These are phyloP conservation scores for Papio anubis DNA, from an alignment of 2,113 vertebrate species.

Conservation along the genomic window DNA sequence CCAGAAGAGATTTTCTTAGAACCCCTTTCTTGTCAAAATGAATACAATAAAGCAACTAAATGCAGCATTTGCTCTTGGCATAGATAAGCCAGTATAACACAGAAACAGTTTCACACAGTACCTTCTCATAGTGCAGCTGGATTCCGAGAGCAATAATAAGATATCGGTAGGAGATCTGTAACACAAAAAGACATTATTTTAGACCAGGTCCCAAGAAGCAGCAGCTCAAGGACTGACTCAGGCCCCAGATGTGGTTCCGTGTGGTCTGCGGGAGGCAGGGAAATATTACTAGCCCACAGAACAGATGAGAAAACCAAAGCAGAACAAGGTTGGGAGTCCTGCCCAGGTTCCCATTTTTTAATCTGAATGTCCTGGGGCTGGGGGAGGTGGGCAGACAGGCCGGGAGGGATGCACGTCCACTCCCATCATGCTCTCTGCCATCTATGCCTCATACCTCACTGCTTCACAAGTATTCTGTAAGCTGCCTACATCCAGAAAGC, in stretches of 20 bases:
- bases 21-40: conserved; percentile 37
- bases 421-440: neutral
- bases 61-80: neutral
- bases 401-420: fast-evolving
- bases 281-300: neutral
- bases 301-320: neutral
- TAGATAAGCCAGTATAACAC: neutral
- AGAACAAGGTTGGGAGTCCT: neutral
- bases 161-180: conserved; percentile 95
- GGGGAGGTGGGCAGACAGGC: neutral
- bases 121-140: conserved; percentile 95
- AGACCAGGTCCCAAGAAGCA: conserved; percentile 27
- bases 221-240: neutral
- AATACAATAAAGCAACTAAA: conserved; percentile 30
- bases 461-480: neutral
- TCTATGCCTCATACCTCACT: neutral
- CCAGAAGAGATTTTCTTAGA: neutral
- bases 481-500: neutral
- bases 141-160: conserved; percentile 96
- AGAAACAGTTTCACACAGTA: conserved; percentile 75
- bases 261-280: neutral
- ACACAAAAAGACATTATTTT: conserved; percentile 62
- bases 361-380: neutral
- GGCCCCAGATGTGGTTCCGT: neutral
- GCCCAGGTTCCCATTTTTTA: neutral